Evolutionary conservation across 2,797 vertebrate species (phyloP).

Genomic region (Clangula hyemalis): DNA sequence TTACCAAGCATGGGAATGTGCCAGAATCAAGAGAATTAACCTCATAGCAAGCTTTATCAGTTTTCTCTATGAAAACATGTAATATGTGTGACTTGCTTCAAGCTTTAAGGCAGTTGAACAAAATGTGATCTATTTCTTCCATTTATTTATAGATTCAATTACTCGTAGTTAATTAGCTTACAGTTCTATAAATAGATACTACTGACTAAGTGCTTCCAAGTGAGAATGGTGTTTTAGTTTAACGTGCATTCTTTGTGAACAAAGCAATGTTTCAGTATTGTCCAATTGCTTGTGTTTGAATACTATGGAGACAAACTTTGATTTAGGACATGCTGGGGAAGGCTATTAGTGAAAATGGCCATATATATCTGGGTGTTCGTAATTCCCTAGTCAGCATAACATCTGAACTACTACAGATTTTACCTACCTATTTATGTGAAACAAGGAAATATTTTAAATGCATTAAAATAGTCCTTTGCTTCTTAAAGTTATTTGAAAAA

Average conservation of each 20-base stretch:
- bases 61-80: not conserved
- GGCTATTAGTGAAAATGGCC: not conserved
- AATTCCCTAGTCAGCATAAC: not conserved
- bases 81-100: not conserved
- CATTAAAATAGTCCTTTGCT: not conserved
- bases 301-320: not conserved
- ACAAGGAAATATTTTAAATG: not conserved
- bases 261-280: not conserved
- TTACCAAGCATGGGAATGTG: not conserved
- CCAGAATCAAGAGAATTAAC: not conserved
- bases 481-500: not conserved
- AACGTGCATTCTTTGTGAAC: not conserved
- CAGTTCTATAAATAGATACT: not conserved
- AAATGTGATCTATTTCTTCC: not conserved
- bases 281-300: not conserved
- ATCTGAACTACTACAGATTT: not conserved
- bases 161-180: not conserved
- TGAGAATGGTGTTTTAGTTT: not conserved
- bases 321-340: no score
- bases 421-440: not conserved
- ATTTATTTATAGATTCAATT: conserved; percentile 46
- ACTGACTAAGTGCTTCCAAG: not conserved
- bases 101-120: conserved; percentile 33
- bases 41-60: not conserved
- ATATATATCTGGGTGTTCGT: not conserved